Conservation (phyloP, 2,888 invertebrate genomes). For the Hoplodrina ambigua region DNA sequence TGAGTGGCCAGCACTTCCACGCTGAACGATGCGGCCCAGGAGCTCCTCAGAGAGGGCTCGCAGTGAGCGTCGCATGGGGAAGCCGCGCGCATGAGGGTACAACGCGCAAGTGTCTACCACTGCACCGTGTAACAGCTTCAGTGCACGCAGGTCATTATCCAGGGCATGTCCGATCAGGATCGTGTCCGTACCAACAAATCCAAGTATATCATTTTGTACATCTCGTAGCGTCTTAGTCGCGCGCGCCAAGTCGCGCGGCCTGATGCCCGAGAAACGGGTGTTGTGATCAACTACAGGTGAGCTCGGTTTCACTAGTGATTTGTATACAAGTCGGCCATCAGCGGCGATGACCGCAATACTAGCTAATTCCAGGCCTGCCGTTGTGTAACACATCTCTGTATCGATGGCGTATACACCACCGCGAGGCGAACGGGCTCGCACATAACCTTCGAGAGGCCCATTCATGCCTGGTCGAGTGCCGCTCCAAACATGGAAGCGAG, state of each 20-base stretch:
- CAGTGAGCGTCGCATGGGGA: conserved; percentile 95
- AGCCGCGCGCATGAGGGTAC: conserved; percentile 96
- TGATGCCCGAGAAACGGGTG: conserved; percentile 98
- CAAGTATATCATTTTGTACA: conserved; percentile 96
- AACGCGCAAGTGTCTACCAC: conserved; percentile 97
- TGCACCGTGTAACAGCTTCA: conserved; percentile 95
- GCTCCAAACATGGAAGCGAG: conserved; percentile 94
- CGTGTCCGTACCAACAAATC: conserved; percentile 94
- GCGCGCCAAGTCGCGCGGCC: conserved; percentile 88
- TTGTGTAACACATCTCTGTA: conserved; percentile 99
- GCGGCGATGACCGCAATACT: conserved; percentile 95
- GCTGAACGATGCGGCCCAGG: conserved; percentile 96
- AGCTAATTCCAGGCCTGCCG: conserved; percentile 95
- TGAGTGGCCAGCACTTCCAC: conserved; percentile 94
- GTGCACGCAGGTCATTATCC: conserved; percentile 97
- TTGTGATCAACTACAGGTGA: conserved; percentile 97
- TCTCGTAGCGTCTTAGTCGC: conserved; percentile 93
- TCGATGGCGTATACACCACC: conserved; percentile 95
- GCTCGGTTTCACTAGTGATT: conserved; percentile 95
- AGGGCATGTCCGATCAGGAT: conserved; percentile 98
- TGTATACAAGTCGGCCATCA: conserved; percentile 94
- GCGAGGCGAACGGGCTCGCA: conserved; percentile 89
- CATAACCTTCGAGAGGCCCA: conserved; percentile 93
- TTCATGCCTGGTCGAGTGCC: conserved; percentile 93
- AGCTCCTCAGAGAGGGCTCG: conserved; percentile 93